Base-by-base conservation (phyloP, 2,113 vertebrate species). In the Vulpes vulpes region DNA sequence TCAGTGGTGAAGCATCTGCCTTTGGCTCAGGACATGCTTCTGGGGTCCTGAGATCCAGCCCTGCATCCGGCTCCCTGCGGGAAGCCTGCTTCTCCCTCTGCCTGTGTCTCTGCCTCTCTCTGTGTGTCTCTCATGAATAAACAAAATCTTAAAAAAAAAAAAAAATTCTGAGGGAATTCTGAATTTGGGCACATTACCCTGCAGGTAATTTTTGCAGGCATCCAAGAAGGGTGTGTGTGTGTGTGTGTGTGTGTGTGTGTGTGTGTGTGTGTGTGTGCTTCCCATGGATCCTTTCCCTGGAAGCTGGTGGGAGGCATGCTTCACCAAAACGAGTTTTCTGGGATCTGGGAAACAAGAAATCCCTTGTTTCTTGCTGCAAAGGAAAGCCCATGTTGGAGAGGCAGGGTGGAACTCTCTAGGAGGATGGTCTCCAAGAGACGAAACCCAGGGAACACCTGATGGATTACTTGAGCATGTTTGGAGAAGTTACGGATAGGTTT, bases 271-370 rank as follows among this genome's bases (percentile, higher is more conserved):
- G n/a, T n/a, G n/a, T n/a, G 2, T 20, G 53, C 27, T 53, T 76
- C 19, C 23, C 0, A 0, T 0, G 5, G 19, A 6, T 69, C 3
- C 30, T 79, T 59, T 88, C 9, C 5, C 49, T 0, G 0, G 79
- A 71, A 32, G 38, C 27, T 11, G 15, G 11, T 11, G 35, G 92
- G 80, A 64, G 53, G 59, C 4, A 25, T 14, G 43, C 43, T 64
- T 76, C 62, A 23, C 71, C 30, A 1, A 38, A 23, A 30, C 62
- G 10, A 55, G 23, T 69, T 62, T 81, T 32, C 90, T 82, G n/a
- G 35, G 8, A 64, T 22, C 20, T 20, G 17, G 53, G 53, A 69
- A 35, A 30, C 6, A 4, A 30, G 43, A 51, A 43, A 27, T 51
- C 43, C 43, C 74, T 27, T 30, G 43, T 78, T 27, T 10, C 74